These are phyloP conservation scores for Axis porcinus DNA, from an alignment of 2,113 vertebrate species.

Conservation along the genomic window DNA sequence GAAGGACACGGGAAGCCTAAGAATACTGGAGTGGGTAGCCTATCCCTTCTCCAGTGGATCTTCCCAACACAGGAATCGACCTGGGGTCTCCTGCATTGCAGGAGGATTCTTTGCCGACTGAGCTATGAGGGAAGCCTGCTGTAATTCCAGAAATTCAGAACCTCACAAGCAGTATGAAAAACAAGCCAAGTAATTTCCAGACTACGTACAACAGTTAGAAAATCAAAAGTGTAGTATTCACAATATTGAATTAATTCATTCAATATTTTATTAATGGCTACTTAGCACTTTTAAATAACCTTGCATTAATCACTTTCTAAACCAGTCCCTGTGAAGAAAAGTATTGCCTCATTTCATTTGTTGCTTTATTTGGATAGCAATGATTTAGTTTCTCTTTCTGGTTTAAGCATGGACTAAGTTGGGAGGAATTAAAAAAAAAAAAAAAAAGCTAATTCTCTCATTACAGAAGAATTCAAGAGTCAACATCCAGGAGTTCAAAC, in stretches of 20 bases:
- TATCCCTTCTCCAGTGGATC: neutral
- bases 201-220: neutral
- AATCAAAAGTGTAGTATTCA: neutral
- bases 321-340: neutral
- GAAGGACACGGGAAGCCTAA: neutral
- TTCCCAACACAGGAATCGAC: neutral
- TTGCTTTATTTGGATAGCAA: conserved; percentile 24
- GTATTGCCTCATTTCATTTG: conserved; percentile 15
- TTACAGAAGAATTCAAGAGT: neutral
- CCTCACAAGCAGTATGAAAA: neutral
- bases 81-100: neutral
- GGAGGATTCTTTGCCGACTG: neutral
- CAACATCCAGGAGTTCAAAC: neutral
- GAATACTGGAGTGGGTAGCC: neutral
- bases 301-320: conserved; percentile 32
- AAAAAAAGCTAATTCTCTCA: neutral
- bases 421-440: neutral
- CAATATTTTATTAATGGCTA: conserved; percentile 11
- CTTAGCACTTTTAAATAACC: neutral
- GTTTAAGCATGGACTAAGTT: neutral
- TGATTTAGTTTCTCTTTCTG: conserved; percentile 28
- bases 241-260: neutral
- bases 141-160: neutral
- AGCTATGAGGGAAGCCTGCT: neutral
- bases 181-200: neutral